These are phyloP conservation scores for Chorisops tibialis DNA, from an alignment of 2,888 invertebrate species.

Conservation along the genomic window DNA sequence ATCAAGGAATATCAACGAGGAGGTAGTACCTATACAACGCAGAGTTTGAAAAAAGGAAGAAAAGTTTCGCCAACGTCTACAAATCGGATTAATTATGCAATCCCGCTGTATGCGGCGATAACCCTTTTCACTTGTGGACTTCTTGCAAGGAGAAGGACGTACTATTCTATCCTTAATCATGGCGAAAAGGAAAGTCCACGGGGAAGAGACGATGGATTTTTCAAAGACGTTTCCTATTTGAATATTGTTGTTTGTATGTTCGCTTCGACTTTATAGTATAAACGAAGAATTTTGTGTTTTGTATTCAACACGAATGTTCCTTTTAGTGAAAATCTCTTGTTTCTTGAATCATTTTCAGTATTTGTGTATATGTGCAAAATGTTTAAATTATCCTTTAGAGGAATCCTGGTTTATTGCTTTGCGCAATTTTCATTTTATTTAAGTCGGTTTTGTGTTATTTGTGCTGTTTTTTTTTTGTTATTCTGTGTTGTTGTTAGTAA, in stretches of 20 bases:
- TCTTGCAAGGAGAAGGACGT: neutral
- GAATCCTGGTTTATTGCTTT: conserved; percentile 52
- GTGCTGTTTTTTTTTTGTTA: neutral
- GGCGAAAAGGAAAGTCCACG: neutral
- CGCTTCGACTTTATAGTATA: too few species aligned
- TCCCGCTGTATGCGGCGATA: conserved; percentile 16
- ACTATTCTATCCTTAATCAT: neutral
- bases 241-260: neutral
- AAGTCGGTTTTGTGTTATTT: conserved; percentile 24
- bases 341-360: conserved; percentile 15
- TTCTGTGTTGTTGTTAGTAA: neutral
- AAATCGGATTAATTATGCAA: conserved; percentile 29
- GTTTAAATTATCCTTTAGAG: conserved; percentile 53
- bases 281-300: conserved; percentile 16
- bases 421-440: conserved; percentile 49
- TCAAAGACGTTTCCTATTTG: neutral
- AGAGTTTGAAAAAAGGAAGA: conserved; percentile 13
- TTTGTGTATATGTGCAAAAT: conserved; percentile 31
- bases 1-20: neutral
- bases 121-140: conserved; percentile 11
- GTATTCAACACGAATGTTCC: conserved; percentile 14
- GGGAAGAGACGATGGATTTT: neutral
- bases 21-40: neutral
- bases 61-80: conserved; percentile 12
- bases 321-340: neutral